Evolutionary conservation across 2,797 vertebrate species (phyloP).

Genomic region (Alca torda): DNA sequence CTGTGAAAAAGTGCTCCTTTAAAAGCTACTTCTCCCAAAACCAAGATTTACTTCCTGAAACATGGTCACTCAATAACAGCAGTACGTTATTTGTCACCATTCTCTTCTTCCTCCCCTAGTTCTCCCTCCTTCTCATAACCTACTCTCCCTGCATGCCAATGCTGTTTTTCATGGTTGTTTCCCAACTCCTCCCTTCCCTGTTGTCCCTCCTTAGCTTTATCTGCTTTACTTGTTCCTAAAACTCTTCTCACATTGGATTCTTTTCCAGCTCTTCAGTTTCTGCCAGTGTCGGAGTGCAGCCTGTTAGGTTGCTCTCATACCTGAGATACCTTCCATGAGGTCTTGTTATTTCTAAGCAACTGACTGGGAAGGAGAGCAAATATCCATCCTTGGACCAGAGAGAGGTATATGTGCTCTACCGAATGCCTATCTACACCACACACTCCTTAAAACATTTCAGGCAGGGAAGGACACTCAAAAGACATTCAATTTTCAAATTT

Average conservation of each 20-base stretch:
- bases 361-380: neutral
- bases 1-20: neutral
- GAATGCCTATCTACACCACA: neutral
- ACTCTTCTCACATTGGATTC: neutral
- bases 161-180: neutral
- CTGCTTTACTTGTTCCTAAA: neutral
- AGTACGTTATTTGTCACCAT: rapidly evolving
- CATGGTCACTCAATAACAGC: neutral
- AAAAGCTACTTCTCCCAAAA: neutral
- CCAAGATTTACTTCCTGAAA: neutral
- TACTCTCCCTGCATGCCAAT: neutral
- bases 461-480: neutral
- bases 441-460: neutral
- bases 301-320: neutral
- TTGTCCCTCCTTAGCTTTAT: neutral
- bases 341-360: neutral
- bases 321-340: neutral
- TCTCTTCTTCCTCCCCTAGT: neutral
- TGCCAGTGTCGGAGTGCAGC: neutral
- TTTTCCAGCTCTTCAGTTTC: neutral
- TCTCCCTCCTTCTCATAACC: neutral
- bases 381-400: neutral
- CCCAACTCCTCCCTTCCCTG: neutral
- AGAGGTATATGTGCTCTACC: neutral
- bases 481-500: neutral